Percentiles rank a stretch among this genome's conserved stretches.
These are phyloP conservation scores for Betta splendens DNA, from an alignment of 2,797 vertebrate genomes.

Conservation along the genomic window DNA sequence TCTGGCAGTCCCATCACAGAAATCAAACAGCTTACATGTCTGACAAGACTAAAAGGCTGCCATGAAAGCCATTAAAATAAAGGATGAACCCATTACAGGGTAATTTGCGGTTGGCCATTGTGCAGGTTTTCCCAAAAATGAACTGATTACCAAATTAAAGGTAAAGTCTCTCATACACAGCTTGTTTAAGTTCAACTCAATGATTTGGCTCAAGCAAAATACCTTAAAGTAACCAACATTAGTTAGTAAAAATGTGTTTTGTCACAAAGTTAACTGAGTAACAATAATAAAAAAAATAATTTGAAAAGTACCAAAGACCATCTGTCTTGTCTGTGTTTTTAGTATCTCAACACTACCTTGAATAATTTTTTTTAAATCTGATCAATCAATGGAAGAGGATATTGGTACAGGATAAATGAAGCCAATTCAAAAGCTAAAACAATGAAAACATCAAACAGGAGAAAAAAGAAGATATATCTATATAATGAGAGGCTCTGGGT, in stretches of 20 bases:
- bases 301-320: too few relatives aligned
- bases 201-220: neutral
- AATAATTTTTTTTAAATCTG: too few relatives aligned
- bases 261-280: too few relatives aligned
- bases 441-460: constrained; percentile 64
- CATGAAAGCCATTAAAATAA: neutral
- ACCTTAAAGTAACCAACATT: neutral
- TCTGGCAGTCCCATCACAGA: too few relatives aligned
- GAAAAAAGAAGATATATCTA: too few relatives aligned
- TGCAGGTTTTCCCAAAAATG: neutral
- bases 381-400: too few relatives aligned
- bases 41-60: neutral
- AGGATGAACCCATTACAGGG: neutral
- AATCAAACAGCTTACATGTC: neutral
- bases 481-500: constrained; percentile 83
- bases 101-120: too few relatives aligned
- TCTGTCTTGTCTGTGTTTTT: too few relatives aligned
- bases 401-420: constrained; percentile 35
- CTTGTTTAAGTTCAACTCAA: neutral
- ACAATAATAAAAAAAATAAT: too few relatives aligned
- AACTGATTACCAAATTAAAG: neutral
- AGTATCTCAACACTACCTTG: too few relatives aligned
- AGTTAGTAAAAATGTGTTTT: too few relatives aligned
- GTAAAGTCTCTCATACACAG: neutral
- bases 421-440: constrained; percentile 28